Evolutionary conservation across 1,140 invertebrate species (phyloP).

Genomic region (Ostrea edulis): DNA sequence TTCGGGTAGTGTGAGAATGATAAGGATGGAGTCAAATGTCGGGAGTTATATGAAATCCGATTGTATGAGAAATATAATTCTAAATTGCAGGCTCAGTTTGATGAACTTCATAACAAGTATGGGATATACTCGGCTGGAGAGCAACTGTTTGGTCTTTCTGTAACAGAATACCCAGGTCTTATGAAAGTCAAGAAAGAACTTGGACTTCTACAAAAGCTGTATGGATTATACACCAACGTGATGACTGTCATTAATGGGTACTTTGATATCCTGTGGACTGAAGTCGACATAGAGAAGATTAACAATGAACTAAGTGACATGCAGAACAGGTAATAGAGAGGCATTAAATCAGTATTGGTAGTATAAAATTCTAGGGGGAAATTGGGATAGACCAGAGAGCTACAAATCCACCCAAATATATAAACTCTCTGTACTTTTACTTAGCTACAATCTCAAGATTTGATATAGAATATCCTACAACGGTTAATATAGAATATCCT

Average conservation of each 20-base stretch:
- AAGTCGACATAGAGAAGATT: slow-evolving; percentile 97
- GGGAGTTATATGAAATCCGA: too few species aligned
- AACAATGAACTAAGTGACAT: slow-evolving; percentile 98
- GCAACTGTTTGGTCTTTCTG: slow-evolving; percentile 93
- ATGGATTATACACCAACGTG: slow-evolving; percentile 96
- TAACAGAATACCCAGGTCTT: slow-evolving; percentile 93
- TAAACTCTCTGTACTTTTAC: too few species aligned
- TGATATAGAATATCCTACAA: too few species aligned
- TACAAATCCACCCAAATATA: too few species aligned
- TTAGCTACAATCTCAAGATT: too few species aligned
- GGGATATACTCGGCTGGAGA: slow-evolving; percentile 95
- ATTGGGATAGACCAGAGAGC: too few species aligned
- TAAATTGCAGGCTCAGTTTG: slow-evolving; percentile 88
- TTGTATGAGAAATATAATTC: not conserved
- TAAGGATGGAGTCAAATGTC: too few species aligned
- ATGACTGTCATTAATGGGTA: slow-evolving; percentile 96
- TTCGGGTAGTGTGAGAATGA: too few species aligned
- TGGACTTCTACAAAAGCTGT: slow-evolving; percentile 94
- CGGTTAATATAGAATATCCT: too few species aligned
- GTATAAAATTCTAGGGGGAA: too few species aligned
- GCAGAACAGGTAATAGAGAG: slow-evolving; percentile 88
- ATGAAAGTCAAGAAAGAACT: slow-evolving; percentile 95
- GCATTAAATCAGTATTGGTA: too few species aligned
- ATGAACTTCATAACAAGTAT: slow-evolving; percentile 94
- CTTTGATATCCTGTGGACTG: slow-evolving; percentile 96